Evolutionary conservation across 1,140 invertebrate species (phyloP).

Genomic region (Papilio aristodemus): DNA sequence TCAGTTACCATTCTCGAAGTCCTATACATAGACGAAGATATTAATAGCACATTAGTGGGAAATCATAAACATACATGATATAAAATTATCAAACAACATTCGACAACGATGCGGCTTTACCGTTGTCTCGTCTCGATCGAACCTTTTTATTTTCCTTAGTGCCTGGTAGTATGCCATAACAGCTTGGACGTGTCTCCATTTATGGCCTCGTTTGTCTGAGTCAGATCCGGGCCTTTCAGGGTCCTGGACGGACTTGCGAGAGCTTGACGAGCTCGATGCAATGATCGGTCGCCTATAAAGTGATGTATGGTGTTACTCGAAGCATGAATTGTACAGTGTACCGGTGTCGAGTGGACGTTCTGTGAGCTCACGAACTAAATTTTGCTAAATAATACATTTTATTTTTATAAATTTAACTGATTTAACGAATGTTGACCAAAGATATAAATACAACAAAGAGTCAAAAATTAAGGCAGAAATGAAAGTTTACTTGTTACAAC

Average conservation of each 20-base stretch:
- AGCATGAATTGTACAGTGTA: slow-evolving; percentile 50
- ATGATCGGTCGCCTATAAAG: slow-evolving; percentile 76
- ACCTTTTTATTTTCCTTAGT: slow-evolving; percentile 93
- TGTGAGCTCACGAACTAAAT: slow-evolving; percentile 13
- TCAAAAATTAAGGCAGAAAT: neutral
- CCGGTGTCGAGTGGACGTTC: slow-evolving; percentile 40
- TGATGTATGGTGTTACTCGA: slow-evolving; percentile 68
- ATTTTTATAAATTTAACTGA: neutral
- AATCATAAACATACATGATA: slow-evolving; percentile 68
- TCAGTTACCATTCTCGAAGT: slow-evolving; percentile 66
- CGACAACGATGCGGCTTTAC: slow-evolving; percentile 67
- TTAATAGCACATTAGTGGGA: slow-evolving; percentile 64
- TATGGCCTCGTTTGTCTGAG: slow-evolving; percentile 85
- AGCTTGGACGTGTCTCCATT: slow-evolving; percentile 91
- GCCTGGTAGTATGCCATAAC: slow-evolving; percentile 93
- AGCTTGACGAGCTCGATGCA: slow-evolving; percentile 75
- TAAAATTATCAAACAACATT: slow-evolving; percentile 56
- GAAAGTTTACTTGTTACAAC: neutral
- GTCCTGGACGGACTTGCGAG: slow-evolving; percentile 65
- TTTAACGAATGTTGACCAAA: neutral
- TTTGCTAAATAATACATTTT: slow-evolving; percentile 34
- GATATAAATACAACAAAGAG: neutral
- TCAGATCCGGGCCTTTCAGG: slow-evolving; percentile 63
- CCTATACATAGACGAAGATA: slow-evolving; percentile 69
- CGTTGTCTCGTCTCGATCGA: slow-evolving; percentile 56